Percentiles rank a stretch among this genome's conserved stretches.
Evolutionary conservation across 2,113 vertebrate genomes (phyloP).

Genomic region (Nesospiza acunhae): DNA sequence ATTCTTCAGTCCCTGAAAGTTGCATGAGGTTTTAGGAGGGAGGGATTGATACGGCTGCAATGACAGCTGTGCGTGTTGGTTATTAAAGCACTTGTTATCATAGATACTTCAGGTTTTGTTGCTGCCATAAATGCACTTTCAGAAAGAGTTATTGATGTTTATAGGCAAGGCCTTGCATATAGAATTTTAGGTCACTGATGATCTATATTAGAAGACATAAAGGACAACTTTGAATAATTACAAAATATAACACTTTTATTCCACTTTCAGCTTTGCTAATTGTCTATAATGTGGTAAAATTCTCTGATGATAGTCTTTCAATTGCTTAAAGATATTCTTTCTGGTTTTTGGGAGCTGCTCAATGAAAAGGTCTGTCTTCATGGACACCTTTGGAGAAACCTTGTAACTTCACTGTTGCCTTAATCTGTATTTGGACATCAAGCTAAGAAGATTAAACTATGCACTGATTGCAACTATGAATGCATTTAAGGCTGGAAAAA

Average conservation of each 20-base stretch:
- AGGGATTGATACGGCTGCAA: neutral
- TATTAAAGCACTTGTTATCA: neutral
- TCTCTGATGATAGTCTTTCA: neutral
- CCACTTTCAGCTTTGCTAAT: neutral
- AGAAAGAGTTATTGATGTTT: neutral
- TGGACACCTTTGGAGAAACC: neutral
- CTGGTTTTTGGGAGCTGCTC: neutral
- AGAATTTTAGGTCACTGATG: neutral
- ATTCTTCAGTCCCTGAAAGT: neutral
- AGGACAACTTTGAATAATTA: neutral
- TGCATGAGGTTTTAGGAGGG: neutral
- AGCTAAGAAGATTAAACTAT: neutral
- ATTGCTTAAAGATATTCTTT: neutral
- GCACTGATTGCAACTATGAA: neutral
- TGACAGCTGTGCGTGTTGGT: neutral
- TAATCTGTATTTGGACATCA: neutral
- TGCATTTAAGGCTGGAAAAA: neutral
- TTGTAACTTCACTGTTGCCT: neutral
- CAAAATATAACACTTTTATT: neutral
- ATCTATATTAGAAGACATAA: neutral
- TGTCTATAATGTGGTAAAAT: neutral
- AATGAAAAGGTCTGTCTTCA: neutral
- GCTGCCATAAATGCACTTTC: neutral
- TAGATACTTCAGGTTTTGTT: neutral
- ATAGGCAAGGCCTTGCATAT: neutral